Conservation (phyloP, 2,888 invertebrate genomes). For the Eurois occulta region DNA sequence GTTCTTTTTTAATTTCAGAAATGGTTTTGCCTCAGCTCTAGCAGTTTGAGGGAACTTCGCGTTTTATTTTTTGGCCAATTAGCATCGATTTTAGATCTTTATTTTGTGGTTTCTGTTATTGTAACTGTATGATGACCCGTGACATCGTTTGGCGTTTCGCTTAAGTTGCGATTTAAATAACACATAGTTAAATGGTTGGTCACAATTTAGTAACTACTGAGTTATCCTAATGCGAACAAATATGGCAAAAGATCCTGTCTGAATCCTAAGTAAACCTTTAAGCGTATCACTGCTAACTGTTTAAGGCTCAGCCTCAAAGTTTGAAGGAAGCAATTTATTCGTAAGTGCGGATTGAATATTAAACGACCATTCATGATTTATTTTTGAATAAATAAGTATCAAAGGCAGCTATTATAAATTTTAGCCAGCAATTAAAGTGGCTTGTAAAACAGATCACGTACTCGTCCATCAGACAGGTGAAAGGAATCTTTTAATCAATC, state of each 20-base stretch:
- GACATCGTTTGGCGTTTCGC: neutral
- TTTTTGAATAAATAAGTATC: constrained; percentile 32
- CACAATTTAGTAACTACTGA: neutral
- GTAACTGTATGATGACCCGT: constrained; percentile 14
- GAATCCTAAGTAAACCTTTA: neutral
- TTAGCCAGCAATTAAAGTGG: constrained; percentile 40
- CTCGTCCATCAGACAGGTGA: constrained; percentile 49
- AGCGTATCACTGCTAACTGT: neutral
- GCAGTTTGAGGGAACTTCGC: neutral
- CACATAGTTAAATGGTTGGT: neutral
- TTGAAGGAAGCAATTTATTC: constrained; percentile 18
- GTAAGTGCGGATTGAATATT: constrained; percentile 22
- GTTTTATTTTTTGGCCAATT: neutral
- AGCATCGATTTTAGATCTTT: neutral
- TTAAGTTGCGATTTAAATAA: neutral
- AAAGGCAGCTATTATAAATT: constrained; percentile 32
- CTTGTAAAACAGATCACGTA: constrained; percentile 42
- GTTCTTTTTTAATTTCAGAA: constrained; percentile 14
- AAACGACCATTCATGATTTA: constrained; percentile 15
- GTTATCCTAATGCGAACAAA: neutral
- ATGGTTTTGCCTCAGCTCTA: neutral
- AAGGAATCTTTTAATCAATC: constrained; percentile 57
- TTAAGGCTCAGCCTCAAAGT: neutral
- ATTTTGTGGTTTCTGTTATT: neutral
- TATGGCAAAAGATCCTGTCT: neutral